Conservation (phyloP, 2,797 vertebrate genomes). For the Knipowitschia caucasica region DNA sequence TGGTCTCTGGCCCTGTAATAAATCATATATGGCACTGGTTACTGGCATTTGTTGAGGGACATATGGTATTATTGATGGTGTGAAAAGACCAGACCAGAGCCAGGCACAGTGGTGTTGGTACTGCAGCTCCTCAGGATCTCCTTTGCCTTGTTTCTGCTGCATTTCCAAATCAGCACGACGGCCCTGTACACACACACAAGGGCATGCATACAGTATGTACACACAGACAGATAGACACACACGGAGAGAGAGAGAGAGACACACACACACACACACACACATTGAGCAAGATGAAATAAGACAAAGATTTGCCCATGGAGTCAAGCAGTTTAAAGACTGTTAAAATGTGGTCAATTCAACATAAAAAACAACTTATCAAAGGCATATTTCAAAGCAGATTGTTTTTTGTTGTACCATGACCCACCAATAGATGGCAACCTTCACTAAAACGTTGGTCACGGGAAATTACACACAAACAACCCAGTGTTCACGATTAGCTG, state of each 20-base stretch:
- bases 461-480: neutral
- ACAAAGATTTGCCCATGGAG: too few relatives aligned
- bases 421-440: neutral
- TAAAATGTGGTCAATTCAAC: too few relatives aligned
- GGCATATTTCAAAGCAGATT: too few relatives aligned
- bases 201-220: too few relatives aligned
- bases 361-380: too few relatives aligned
- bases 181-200: conserved; percentile 74
- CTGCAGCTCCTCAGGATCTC: conserved; percentile 81
- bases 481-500: neutral
- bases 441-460: neutral
- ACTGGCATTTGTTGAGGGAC: neutral
- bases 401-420: neutral
- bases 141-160: conserved; percentile 86
- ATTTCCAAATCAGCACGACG: conserved; percentile 89
- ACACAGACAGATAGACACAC: too few relatives aligned
- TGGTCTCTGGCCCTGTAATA: conserved; percentile 86
- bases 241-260: too few relatives aligned
- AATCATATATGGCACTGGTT: neutral
- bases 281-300: too few relatives aligned
- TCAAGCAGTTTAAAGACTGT: too few relatives aligned
- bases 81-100: conserved; percentile 84
- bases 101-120: conserved; percentile 87
- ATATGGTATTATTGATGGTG: conserved; percentile 23
- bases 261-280: too few relatives aligned